Percentiles rank a stretch among this genome's conserved stretches.
phyloP scores from a whole-genome alignment of 2,888 invertebrate species.

The Epirrita christyi region DNA sequence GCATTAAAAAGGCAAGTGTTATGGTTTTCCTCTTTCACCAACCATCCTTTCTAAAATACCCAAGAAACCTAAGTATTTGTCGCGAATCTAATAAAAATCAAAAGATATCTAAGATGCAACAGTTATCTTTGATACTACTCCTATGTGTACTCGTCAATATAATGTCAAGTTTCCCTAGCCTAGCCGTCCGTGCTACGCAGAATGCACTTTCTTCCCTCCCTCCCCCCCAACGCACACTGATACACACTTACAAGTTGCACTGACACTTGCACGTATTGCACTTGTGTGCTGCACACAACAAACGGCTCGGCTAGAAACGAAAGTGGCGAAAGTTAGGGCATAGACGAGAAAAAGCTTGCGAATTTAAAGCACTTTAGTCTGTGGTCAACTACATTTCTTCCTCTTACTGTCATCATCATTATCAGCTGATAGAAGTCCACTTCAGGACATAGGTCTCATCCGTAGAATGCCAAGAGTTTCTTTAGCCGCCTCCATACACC shows the following conservation, averaged over 20 bases:
- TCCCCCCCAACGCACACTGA: slow-evolving; percentile 50
- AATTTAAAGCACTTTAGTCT: no score
- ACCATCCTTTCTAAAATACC: no score
- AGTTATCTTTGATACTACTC: slow-evolving; percentile 12
- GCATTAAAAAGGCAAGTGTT: no score
- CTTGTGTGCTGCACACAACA: slow-evolving; percentile 27
- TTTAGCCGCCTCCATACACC: no score
- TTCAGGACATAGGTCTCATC: no score
- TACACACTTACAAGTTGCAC: slow-evolving; percentile 35
- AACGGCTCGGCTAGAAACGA: slow-evolving; percentile 29
- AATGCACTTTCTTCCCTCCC: slow-evolving; percentile 82
- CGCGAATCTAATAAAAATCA: no score
- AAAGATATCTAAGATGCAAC: slow-evolving; percentile 9
- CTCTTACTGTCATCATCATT: no score
- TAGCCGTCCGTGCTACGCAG: slow-evolving; percentile 68
- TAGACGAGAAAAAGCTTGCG: slow-evolving; percentile 4
- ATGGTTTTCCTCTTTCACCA: no score
- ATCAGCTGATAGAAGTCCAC: no score
- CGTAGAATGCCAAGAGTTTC: no score
- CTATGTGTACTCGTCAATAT: slow-evolving; percentile 40
- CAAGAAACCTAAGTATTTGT: no score
- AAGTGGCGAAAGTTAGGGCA: slow-evolving; percentile 23
- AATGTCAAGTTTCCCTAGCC: slow-evolving; percentile 77
- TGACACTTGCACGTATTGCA: slow-evolving; percentile 17
- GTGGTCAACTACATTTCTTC: no score